Percentiles rank a stretch among this genome's conserved stretches.
Evolutionary conservation across 2,113 vertebrate species (phyloP).

Genomic region (Limnothrissa miodon): DNA sequence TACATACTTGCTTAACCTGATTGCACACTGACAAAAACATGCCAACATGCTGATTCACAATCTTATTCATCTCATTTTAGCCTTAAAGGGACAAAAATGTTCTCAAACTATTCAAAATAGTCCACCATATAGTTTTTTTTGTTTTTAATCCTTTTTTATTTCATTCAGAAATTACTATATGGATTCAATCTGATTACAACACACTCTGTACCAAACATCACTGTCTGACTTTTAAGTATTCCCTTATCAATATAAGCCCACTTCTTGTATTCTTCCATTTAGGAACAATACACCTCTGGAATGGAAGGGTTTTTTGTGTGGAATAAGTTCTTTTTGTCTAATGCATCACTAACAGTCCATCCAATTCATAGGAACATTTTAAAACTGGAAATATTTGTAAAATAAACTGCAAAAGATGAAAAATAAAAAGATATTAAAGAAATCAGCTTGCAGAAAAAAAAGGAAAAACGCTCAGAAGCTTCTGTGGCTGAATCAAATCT

Average conservation of each 20-base stretch:
- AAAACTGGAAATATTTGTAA: neutral
- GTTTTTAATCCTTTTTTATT: constrained; percentile 15
- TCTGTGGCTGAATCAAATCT: neutral
- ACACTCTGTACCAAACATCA: constrained; percentile 36
- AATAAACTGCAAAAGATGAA: neutral
- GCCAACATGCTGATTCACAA: constrained; percentile 33
- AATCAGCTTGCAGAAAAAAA: neutral
- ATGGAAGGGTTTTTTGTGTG: neutral
- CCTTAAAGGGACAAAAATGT: constrained; percentile 25
- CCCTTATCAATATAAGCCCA: constrained; percentile 29
- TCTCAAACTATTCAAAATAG: constrained; percentile 39
- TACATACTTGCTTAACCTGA: constrained; percentile 44
- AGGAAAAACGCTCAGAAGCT: neutral
- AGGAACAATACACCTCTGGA: neutral
- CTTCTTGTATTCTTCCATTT: neutral
- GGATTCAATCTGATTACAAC: constrained; percentile 31
- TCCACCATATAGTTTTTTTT: constrained; percentile 30
- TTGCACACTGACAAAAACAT: constrained; percentile 29
- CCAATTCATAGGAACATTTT: neutral
- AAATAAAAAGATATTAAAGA: neutral
- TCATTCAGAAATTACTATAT: constrained; percentile 10
- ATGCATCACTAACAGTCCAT: constrained; percentile 1
- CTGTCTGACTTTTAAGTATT: constrained; percentile 36
- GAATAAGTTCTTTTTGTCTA: neutral
- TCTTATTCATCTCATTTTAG: neutral